Conservation (phyloP, 2,797 vertebrate genomes). For the Diceros bicornis region DNA sequence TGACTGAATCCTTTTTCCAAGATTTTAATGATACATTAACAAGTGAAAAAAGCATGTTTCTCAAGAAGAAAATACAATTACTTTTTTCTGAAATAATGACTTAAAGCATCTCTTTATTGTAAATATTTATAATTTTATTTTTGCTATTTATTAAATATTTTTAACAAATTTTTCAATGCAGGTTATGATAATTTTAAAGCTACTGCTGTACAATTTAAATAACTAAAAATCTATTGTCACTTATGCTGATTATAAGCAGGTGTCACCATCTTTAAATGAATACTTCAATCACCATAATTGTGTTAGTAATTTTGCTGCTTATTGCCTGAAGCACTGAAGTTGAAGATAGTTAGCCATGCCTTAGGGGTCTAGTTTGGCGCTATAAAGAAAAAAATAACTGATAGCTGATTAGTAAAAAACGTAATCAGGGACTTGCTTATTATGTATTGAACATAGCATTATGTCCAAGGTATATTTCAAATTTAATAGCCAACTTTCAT, state of each 20-base stretch:
- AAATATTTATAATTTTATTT: constrained; percentile 27
- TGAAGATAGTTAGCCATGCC: background rate
- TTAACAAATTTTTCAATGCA: constrained; percentile 1
- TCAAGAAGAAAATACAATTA: background rate
- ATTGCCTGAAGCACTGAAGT: constrained; percentile 59
- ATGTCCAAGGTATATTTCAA: constrained; percentile 59
- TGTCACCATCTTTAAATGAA: constrained; percentile 66
- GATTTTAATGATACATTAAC: constrained; percentile 68
- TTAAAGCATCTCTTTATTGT: background rate
- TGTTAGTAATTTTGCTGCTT: constrained; percentile 56
- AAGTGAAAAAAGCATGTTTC: background rate
- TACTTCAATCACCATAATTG: constrained; percentile 75
- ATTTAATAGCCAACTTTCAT: constrained; percentile 57
- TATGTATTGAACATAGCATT: constrained; percentile 47
- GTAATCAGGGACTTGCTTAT: constrained; percentile 1
- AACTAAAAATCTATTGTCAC: constrained; percentile 34
- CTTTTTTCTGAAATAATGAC: background rate
- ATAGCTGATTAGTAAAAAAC: constrained; percentile 67
- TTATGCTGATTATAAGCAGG: constrained; percentile 25
- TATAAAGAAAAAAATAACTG: background rate
- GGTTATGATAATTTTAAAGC: background rate
- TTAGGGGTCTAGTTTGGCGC: background rate
- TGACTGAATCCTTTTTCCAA: constrained; percentile 27
- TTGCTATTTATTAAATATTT: background rate
- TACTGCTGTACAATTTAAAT: background rate